Evolutionary conservation across 2,113 vertebrate species (phyloP).

Genomic region (Notiomystis cincta): DNA sequence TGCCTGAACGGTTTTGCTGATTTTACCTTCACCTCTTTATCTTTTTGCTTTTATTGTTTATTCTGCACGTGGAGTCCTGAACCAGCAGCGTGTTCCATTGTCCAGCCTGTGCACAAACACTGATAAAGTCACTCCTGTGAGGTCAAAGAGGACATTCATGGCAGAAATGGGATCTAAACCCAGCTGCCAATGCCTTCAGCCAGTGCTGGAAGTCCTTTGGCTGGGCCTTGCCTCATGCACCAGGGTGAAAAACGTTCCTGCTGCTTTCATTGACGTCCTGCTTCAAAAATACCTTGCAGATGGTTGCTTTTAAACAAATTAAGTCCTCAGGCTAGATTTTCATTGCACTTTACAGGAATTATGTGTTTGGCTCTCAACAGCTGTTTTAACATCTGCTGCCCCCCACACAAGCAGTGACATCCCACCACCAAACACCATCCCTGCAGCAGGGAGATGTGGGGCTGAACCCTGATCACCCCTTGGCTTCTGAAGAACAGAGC

Average conservation of each 20-base stretch:
- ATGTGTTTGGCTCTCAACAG: background rate
- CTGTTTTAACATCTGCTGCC: slow-evolving; percentile 29
- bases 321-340: background rate
- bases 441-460: background rate
- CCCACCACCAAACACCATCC: background rate
- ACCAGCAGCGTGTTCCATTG: background rate
- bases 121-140: background rate
- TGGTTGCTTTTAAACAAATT: slow-evolving; percentile 31
- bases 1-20: background rate
- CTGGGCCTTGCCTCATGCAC: background rate
- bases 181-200: background rate
- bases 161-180: background rate
- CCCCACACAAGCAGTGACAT: background rate
- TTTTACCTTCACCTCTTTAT: background rate
- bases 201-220: background rate
- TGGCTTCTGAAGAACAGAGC: background rate
- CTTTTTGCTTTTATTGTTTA: background rate
- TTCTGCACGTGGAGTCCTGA: background rate
- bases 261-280: background rate
- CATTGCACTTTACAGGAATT: slow-evolving; percentile 1
- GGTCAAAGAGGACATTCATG: slow-evolving; percentile 5
- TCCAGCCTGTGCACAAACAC: background rate
- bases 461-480: background rate
- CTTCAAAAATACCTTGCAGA: slow-evolving; percentile 10
- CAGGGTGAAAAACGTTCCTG: background rate